These are phyloP conservation scores for Python bivittatus DNA, from an alignment of 2,113 vertebrate genomes.

Conservation along the genomic window DNA sequence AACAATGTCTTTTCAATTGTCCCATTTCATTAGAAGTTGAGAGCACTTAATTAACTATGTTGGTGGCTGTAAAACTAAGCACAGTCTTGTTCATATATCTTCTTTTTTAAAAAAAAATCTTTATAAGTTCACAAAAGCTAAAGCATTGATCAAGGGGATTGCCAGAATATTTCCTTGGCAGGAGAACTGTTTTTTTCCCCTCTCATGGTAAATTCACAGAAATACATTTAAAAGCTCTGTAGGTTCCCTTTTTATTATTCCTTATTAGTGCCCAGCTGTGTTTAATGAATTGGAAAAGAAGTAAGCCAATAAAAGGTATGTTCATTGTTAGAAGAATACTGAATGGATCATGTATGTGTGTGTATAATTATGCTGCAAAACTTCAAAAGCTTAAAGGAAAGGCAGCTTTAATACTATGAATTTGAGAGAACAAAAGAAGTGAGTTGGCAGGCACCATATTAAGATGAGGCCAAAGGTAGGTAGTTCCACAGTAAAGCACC, in stretches of 20 bases:
- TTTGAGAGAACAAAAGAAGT: conserved; percentile 51
- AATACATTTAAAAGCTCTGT: conserved; percentile 42
- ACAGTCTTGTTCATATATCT: not conserved
- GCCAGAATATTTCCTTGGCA: rapidly evolving
- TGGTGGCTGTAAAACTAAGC: not conserved
- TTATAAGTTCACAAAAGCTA: not conserved
- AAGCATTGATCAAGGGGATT: not conserved
- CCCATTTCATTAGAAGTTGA: not conserved
- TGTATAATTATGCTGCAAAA: conserved; percentile 57
- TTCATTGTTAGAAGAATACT: conserved; percentile 59
- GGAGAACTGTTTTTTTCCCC: not conserved
- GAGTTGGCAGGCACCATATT: conserved; percentile 27
- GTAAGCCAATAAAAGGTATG: conserved; percentile 66
- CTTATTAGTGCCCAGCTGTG: conserved; percentile 64
- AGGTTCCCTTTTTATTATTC: conserved; percentile 47
- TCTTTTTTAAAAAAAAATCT: not conserved
- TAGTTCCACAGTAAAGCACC: conserved; percentile 34
- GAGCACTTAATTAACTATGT: not conserved
- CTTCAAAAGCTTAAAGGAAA: conserved; percentile 64
- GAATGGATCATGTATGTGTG: conserved; percentile 51
- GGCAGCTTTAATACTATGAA: conserved; percentile 55
- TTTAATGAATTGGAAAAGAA: conserved; percentile 68
- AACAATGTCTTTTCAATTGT: not conserved
- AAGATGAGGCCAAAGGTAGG: conserved; percentile 43
- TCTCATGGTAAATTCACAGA: not conserved